Conservation (phyloP, 2,797 vertebrate species). For the Peromyscus nudipes region DNA sequence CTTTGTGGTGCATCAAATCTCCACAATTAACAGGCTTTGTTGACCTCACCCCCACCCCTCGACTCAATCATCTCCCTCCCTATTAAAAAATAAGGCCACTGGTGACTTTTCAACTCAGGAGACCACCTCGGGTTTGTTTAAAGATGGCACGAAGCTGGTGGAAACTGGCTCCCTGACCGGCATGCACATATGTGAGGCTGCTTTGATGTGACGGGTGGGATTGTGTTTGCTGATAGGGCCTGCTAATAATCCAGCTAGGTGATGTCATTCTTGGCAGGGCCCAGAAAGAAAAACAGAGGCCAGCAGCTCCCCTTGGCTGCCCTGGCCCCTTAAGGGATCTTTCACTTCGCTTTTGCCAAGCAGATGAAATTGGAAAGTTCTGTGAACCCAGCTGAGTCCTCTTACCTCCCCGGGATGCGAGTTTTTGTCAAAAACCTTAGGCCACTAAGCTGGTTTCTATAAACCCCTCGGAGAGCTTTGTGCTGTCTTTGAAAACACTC, state of each 20-base stretch:
- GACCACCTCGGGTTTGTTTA: constrained; percentile 40
- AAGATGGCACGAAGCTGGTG: constrained; percentile 55
- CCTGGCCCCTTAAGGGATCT: constrained; percentile 40
- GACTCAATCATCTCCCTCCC: neutral
- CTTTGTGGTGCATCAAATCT: neutral
- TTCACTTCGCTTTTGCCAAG: constrained; percentile 31
- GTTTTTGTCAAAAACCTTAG: constrained; percentile 58
- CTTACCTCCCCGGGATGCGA: constrained; percentile 49
- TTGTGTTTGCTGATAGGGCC: constrained; percentile 74
- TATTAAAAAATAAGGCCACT: neutral
- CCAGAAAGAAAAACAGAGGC: constrained; percentile 69
- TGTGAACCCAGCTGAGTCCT: constrained; percentile 39
- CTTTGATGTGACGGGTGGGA: constrained; percentile 74
- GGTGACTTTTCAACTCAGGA: neutral
- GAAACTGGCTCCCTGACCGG: constrained; percentile 58
- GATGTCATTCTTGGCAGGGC: constrained; percentile 81
- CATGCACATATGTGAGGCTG: constrained; percentile 62
- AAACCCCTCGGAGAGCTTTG: constrained; percentile 67
- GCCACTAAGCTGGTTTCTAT: constrained; percentile 64
- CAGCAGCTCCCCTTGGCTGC: constrained; percentile 57
- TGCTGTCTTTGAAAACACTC: constrained; percentile 67
- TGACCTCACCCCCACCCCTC: neutral
- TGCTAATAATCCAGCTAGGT: constrained; percentile 74
- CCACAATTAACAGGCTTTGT: neutral
- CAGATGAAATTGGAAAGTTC: constrained; percentile 71